phyloP scores from a whole-genome alignment of 2,797 vertebrate species.

The Enteromius thamalakanensis region DNA sequence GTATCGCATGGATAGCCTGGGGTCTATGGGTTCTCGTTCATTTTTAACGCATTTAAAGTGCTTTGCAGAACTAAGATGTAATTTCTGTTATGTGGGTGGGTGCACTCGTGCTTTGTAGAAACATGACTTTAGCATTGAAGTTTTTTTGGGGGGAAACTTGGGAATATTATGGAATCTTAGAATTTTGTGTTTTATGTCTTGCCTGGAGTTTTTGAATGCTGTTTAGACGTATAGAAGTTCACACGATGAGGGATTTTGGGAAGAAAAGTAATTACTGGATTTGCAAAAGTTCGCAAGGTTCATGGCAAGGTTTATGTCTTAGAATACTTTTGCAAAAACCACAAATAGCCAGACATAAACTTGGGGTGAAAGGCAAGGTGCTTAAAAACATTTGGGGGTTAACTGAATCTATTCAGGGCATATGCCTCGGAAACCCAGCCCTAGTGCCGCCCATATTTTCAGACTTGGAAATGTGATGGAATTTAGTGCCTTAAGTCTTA shows the following conservation, averaged over 20 bases:
- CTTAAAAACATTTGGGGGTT: constrained; percentile 15
- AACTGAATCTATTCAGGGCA: neutral
- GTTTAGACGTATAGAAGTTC: neutral
- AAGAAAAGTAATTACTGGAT: constrained; percentile 8
- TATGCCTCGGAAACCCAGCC: neutral
- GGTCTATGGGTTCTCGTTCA: constrained; percentile 37
- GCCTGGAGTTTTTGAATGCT: neutral
- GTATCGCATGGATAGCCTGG: constrained; percentile 43
- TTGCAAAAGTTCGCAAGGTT: constrained; percentile 15
- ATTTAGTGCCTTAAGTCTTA: neutral
- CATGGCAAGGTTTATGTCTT: neutral
- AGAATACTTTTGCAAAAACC: constrained; percentile 1
- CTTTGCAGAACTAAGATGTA: constrained; percentile 16
- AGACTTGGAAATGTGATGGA: neutral
- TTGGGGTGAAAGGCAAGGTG: constrained; percentile 3
- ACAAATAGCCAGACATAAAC: neutral
- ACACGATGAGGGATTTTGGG: neutral
- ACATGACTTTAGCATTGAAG: neutral
- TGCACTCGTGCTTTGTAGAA: neutral
- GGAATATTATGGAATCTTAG: neutral
- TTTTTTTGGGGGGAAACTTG: neutral
- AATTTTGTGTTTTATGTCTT: neutral
- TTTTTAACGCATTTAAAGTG: constrained; percentile 3
- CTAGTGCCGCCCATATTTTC: neutral
- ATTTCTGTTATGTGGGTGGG: constrained; percentile 18